Percentiles rank a stretch among this genome's conserved stretches.
These are phyloP conservation scores for Alligator mississippiensis DNA, from an alignment of 2,113 vertebrate species.

Conservation along the genomic window DNA sequence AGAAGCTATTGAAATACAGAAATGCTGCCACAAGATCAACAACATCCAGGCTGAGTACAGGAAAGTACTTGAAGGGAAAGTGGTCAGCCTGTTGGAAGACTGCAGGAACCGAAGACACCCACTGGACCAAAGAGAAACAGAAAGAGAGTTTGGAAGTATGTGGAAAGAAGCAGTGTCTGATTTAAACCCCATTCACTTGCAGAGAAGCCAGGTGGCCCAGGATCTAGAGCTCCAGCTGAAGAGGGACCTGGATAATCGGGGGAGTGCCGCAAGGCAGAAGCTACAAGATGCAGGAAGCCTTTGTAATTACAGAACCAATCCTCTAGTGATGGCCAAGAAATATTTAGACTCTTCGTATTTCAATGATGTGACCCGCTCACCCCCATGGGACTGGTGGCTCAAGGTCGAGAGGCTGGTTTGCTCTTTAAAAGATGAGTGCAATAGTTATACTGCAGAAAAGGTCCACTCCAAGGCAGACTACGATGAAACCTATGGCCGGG, in stretches of 20 bases:
- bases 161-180: conserved; percentile 65
- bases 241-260: conserved; percentile 64
- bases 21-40: conserved; percentile 53
- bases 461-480: conserved; percentile 60
- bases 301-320: not conserved
- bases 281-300: conserved; percentile 48
- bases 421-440: conserved; percentile 51
- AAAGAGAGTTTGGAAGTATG: conserved; percentile 77
- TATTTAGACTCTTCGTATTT: conserved; percentile 36
- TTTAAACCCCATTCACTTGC: conserved; percentile 19
- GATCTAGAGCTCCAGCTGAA: conserved; percentile 51
- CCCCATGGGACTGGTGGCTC: no score
- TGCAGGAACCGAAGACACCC: conserved; percentile 39
- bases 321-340: conserved; percentile 66
- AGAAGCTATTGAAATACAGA: conserved; percentile 48
- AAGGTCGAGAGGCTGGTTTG: conserved; percentile 59
- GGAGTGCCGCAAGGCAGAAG: conserved; percentile 58
- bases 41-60: conserved; percentile 61
- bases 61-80: conserved; percentile 63
- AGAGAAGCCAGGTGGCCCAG: conserved; percentile 64
- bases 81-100: conserved; percentile 54
- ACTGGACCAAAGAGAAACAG: conserved; percentile 58
- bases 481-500: conserved; percentile 18
- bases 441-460: conserved; percentile 66
- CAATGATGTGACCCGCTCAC: not conserved